Conservation (phyloP, 2,113 vertebrate species). For the Pan troglodytes region DNA sequence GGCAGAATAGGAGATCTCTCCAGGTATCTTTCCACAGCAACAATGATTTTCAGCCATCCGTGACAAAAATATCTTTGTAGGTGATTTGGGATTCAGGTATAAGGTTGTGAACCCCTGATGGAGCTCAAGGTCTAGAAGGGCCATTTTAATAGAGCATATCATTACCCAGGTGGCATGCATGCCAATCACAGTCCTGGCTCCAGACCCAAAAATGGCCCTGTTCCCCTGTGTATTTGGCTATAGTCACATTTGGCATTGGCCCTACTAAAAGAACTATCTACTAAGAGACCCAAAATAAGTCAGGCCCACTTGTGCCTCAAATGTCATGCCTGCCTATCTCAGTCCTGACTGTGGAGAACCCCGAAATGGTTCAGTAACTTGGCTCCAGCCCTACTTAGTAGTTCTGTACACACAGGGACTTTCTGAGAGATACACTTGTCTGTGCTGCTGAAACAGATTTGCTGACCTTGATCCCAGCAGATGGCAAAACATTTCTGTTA, state of each 20-base stretch:
- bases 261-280: background rate
- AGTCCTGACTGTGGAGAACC: background rate
- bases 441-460: background rate
- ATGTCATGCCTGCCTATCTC: rapidly evolving
- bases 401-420: background rate
- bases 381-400: background rate
- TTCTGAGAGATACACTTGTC: background rate
- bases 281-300: background rate
- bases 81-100: background rate
- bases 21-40: background rate
- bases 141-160: background rate
- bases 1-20: background rate
- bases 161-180: background rate
- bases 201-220: background rate
- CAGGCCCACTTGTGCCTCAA: background rate
- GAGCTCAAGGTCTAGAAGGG: background rate
- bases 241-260: background rate
- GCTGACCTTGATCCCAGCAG: background rate
- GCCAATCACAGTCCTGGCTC: background rate
- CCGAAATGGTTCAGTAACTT: background rate
- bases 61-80: background rate
- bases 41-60: background rate
- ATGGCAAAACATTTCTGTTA: background rate
- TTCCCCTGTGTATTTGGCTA: no score
- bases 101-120: background rate